These are phyloP conservation scores for Erebia aethiops DNA, from an alignment of 2,888 invertebrate genomes.

Conservation along the genomic window DNA sequence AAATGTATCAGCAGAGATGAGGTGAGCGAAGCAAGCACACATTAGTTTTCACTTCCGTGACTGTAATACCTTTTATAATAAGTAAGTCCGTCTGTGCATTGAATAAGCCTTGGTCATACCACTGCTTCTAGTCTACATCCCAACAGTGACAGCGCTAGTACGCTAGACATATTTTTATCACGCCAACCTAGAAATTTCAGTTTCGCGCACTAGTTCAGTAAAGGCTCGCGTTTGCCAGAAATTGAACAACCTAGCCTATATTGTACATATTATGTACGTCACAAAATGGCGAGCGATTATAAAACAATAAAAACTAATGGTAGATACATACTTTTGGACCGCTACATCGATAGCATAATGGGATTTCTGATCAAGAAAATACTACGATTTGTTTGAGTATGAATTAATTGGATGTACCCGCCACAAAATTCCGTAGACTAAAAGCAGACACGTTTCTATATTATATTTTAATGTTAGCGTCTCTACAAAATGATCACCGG, in stretches of 20 bases:
- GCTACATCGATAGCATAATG: not conserved
- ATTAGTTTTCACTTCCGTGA: not conserved
- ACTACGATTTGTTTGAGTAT: no score
- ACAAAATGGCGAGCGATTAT: no score
- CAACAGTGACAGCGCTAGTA: constrained; percentile 21
- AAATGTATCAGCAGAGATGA: not conserved
- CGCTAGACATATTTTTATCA: not conserved
- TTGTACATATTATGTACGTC: no score
- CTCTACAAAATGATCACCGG: constrained; percentile 49
- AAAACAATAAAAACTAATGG: no score
- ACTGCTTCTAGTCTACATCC: constrained; percentile 39
- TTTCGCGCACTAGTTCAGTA: not conserved
- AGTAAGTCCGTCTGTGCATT: constrained; percentile 28
- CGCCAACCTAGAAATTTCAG: not conserved
- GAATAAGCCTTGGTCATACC: constrained; percentile 17
- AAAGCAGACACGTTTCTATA: constrained; percentile 52
- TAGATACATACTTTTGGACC: no score
- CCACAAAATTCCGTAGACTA: constrained; percentile 34
- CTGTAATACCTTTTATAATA: not conserved
- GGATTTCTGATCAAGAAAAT: not conserved
- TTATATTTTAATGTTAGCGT: constrained; percentile 48
- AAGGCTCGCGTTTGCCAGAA: not conserved
- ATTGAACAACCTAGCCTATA: not conserved
- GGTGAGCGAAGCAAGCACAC: not conserved
- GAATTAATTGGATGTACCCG: not conserved